Evolutionary conservation across 1,140 invertebrate species (phyloP).

Genomic region (Zaprionus ornatus): DNA sequence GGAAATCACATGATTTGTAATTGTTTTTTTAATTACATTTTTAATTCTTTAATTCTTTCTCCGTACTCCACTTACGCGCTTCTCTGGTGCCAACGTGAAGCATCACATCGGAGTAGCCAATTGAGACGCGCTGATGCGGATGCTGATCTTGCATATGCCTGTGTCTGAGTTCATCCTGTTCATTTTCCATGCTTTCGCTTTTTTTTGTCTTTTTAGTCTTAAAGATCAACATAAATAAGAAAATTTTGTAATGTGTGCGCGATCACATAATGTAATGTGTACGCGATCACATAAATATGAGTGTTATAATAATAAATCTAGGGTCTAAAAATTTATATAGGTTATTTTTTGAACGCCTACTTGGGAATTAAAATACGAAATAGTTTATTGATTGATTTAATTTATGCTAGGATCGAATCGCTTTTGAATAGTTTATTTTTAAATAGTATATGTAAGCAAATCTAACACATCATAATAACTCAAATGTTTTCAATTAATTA

Average conservation of each 20-base stretch:
- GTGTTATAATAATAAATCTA: constrained; percentile 35
- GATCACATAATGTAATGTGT: constrained; percentile 45
- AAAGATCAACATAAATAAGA: constrained; percentile 50
- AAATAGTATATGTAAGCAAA: too few relatives aligned
- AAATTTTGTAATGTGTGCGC: constrained; percentile 38
- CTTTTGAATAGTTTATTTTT: not conserved
- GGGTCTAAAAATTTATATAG: constrained; percentile 16
- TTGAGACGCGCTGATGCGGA: constrained; percentile 42
- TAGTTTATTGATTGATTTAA: not conserved
- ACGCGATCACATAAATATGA: constrained; percentile 45
- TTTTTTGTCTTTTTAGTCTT: constrained; percentile 51
- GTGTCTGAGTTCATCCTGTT: constrained; percentile 68
- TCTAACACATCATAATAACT: not conserved
- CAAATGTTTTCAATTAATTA: not conserved
- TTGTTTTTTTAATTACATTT: too few relatives aligned
- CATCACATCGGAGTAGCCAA: constrained; percentile 46
- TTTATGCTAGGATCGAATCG: not conserved
- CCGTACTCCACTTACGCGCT: constrained; percentile 46
- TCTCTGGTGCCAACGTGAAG: constrained; percentile 37
- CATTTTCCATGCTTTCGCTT: constrained; percentile 64
- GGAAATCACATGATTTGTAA: not conserved
- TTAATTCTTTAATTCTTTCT: not conserved
- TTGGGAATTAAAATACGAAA: not conserved
- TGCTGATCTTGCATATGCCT: constrained; percentile 50
- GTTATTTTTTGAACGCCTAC: constrained; percentile 23